Evolutionary conservation across 2,797 vertebrate species (phyloP).

Genomic region (Limosa lapponica): DNA sequence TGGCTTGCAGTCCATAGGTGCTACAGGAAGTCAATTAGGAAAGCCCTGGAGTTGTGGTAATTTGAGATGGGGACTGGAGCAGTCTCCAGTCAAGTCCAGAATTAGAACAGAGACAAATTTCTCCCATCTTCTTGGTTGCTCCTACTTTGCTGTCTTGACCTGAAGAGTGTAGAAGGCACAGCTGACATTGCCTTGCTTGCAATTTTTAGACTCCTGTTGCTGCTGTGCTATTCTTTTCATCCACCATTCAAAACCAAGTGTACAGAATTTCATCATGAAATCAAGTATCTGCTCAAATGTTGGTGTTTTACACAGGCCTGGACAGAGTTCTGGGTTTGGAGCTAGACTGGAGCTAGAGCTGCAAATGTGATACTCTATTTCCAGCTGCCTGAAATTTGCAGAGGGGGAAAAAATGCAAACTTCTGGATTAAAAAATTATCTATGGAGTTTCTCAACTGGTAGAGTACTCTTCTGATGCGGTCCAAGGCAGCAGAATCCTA

Average conservation of each 20-base stretch:
- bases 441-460: background rate
- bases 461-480: background rate
- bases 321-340: background rate
- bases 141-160: background rate
- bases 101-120: background rate
- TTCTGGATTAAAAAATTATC: background rate
- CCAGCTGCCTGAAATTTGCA: background rate
- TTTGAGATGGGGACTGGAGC: background rate
- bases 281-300: background rate
- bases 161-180: background rate
- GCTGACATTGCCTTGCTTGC: background rate
- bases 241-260: background rate
- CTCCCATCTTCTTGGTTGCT: fast-evolving
- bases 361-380: background rate
- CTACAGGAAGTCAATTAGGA: background rate
- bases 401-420: background rate
- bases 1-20: background rate
- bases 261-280: background rate
- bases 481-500: background rate
- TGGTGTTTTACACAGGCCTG: background rate
- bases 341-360: background rate
- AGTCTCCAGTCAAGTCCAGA: background rate
- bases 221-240: background rate
- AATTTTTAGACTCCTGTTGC: background rate
- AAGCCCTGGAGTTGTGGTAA: background rate